Evolutionary conservation across 2,888 invertebrate genomes (phyloP).

Genomic region (Eudemis profundana): DNA sequence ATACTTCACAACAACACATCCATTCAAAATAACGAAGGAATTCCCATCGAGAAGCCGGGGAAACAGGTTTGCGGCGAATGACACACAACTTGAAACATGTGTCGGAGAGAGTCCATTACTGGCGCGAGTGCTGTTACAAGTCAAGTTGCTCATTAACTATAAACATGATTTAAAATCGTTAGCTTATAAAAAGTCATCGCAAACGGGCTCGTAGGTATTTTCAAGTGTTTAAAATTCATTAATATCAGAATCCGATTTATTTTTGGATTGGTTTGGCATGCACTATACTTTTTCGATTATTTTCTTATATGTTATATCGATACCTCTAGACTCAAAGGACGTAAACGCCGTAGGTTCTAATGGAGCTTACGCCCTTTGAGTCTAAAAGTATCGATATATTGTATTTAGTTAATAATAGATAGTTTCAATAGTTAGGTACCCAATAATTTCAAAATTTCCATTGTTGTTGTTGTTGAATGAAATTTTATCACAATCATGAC

Average conservation of each 20-base stretch:
- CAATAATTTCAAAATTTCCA: not conserved
- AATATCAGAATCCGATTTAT: no score
- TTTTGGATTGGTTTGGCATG: no score
- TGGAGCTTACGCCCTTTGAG: no score
- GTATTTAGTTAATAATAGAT: not conserved
- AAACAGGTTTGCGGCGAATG: slow-evolving; percentile 14
- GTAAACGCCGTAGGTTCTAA: no score
- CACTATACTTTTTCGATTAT: no score
- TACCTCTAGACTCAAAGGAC: no score
- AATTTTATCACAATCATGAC: not conserved
- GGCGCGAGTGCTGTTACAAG: not conserved
- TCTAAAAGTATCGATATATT: no score
- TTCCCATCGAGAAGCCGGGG: slow-evolving; percentile 8
- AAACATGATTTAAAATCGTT: slow-evolving; percentile 1
- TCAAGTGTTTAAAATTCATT: not conserved
- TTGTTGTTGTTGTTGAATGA: not conserved
- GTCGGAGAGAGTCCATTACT: slow-evolving; percentile 20
- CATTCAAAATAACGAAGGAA: slow-evolving; percentile 15
- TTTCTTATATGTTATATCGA: no score
- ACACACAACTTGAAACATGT: slow-evolving; percentile 1
- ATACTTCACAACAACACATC: slow-evolving; percentile 7
- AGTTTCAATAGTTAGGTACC: not conserved
- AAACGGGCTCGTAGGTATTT: not conserved
- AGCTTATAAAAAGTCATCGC: not conserved
- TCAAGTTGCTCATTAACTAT: slow-evolving; percentile 2